Evolutionary conservation across 2,797 vertebrate genomes (phyloP).

Genomic region (Choloepus didactylus): DNA sequence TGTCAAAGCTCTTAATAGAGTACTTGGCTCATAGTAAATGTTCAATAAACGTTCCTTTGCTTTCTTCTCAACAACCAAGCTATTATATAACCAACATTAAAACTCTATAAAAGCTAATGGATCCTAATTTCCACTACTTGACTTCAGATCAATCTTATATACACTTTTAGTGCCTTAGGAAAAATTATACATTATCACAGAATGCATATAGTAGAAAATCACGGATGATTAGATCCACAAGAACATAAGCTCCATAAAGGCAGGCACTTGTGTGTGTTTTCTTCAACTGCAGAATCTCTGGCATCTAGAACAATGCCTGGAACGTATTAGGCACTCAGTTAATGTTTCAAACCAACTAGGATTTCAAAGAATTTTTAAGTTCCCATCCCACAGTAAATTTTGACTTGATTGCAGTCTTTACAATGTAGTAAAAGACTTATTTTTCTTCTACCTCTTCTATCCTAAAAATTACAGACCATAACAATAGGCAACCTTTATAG

Average conservation of each 20-base stretch:
- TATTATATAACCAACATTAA: slow-evolving; percentile 43
- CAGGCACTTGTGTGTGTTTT: slow-evolving; percentile 61
- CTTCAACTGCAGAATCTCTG: slow-evolving; percentile 28
- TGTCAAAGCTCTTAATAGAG: slow-evolving; percentile 58
- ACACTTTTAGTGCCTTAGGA: slow-evolving; percentile 52
- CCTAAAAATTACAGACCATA: slow-evolving; percentile 42
- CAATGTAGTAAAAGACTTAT: slow-evolving; percentile 33
- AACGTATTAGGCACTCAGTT: slow-evolving; percentile 28
- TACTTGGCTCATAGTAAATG: neutral
- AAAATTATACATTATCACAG: slow-evolving; percentile 48
- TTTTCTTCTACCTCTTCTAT: slow-evolving; percentile 58
- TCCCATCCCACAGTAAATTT: slow-evolving; percentile 56
- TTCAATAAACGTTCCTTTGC: slow-evolving; percentile 61
- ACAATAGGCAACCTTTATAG: slow-evolving; percentile 31
- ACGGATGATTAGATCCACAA: slow-evolving; percentile 25
- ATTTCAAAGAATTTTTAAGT: slow-evolving; percentile 71
- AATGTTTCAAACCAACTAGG: neutral
- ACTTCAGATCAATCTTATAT: slow-evolving; percentile 36
- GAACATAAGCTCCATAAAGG: neutral
- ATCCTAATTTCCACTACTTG: neutral
- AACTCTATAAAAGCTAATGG: slow-evolving; percentile 55
- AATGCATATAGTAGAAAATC: slow-evolving; percentile 40
- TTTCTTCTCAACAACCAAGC: neutral
- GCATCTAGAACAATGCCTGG: slow-evolving; percentile 9
- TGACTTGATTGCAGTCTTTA: slow-evolving; percentile 45